Base-by-base conservation (phyloP, 2,113 vertebrate genomes). In the Gobio gobio region DNA sequence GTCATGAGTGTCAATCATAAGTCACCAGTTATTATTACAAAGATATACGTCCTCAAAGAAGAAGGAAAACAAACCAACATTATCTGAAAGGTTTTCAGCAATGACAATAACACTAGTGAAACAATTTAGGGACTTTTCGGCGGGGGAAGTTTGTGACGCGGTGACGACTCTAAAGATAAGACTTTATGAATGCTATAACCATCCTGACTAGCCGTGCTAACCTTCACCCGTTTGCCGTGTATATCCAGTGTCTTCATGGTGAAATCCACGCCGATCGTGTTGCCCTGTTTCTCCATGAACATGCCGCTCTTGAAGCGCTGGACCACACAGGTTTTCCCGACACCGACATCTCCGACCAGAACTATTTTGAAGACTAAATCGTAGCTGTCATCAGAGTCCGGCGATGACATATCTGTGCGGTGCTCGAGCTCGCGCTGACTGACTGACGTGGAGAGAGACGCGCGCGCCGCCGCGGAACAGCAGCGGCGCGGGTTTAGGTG, bases 211-310 rank as follows among this genome's bases (percentile, higher is more conserved):
- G 47, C 47, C 8, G 47, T 12, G 0, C 87, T 85, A 91, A 97
- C 96, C 95, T 96, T 97, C 83, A 96, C 93, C 85, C 95, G 92
- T 86, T 96, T 96, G 79, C 96, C 96, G 90, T 96, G 96, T 72
- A 96, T 94, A 47, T 96, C 95, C 90, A 96, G 89, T 70, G 95
- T 96, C 92, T 96, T 96, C 96, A 97, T 95, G 83, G 95, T 96
- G 89, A 97, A 97, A 90, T 97, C 96, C 83, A 97, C 96, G 49
- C 96, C 96, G 87, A 97, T 97, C 56, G 96, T 97, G 91, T 93
- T 97, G 56, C 96, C 95, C 74, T 97, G 96, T 29, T 95, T 93
- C 90, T 96, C 96, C 54, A 94, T 91, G 90, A 97, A 97, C 78
- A 91, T 90, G 13, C 96, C 96, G 1, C 93, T 95, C 80, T 96